Percentiles rank a stretch among this genome's conserved stretches.
phyloP scores from a whole-genome alignment of 2,113 vertebrate genomes.

The Megalops atlanticus region DNA sequence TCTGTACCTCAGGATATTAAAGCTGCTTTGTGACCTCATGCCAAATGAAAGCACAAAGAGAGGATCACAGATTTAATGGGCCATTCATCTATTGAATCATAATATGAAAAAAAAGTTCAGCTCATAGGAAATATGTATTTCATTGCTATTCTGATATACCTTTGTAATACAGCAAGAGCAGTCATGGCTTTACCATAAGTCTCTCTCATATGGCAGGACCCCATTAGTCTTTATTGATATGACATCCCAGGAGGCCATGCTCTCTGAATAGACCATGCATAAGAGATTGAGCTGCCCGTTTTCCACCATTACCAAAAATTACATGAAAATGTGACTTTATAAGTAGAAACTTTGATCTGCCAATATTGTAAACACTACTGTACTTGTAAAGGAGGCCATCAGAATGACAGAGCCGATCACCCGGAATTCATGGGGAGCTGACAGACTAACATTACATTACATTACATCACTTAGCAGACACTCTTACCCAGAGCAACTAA shows the following conservation, averaged over 20 bases:
- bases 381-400: neutral
- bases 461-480: too few species aligned
- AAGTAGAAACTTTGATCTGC: neutral
- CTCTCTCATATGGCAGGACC: neutral
- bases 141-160: too few species aligned
- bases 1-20: neutral
- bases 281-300: neutral
- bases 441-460: neutral
- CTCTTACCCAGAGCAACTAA: slow-evolving; percentile 4
- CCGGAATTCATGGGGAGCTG: neutral
- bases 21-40: too few species aligned
- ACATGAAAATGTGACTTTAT: neutral
- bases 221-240: neutral
- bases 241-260: neutral
- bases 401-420: neutral
- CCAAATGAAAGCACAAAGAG: too few species aligned
- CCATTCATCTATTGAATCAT: too few species aligned
- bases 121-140: too few species aligned
- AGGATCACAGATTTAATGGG: too few species aligned
- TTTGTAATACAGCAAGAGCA: neutral
- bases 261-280: neutral
- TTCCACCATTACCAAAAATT: neutral
- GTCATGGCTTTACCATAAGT: neutral
- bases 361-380: neutral
- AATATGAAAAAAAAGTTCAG: too few species aligned